A percentile compares a stretch with the other conserved stretches of the same genome.
Evolutionary conservation across 2,113 vertebrate species (phyloP).

Genomic region (Pogonocichla stellata): DNA sequence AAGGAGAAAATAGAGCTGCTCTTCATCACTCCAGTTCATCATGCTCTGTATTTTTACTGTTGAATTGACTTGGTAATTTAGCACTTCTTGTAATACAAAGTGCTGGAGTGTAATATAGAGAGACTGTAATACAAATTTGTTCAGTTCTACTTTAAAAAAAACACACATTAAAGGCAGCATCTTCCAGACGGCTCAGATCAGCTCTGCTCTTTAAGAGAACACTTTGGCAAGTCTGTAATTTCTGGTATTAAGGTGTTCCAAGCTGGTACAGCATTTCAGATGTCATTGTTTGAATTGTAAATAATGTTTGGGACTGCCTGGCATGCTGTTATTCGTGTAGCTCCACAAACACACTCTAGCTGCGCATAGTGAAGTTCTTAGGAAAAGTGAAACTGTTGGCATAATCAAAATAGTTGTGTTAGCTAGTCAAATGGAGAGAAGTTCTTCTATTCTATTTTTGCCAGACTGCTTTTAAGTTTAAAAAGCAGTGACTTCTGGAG

Average conservation of each 20-base stretch:
- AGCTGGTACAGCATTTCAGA: background rate
- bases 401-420: background rate
- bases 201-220: background rate
- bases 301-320: background rate
- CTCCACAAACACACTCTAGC: background rate
- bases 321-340: background rate
- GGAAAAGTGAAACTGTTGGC: background rate
- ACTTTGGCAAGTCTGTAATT: constrained; percentile 1
- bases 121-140: background rate
- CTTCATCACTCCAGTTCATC: background rate
- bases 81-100: background rate
- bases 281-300: constrained; percentile 23
- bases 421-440: background rate
- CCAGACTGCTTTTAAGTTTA: constrained; percentile 1
- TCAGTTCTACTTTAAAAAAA: background rate
- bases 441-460: background rate
- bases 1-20: background rate
- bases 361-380: background rate
- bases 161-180: background rate
- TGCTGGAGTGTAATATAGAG: background rate
- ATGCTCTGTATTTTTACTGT: background rate
- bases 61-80: background rate
- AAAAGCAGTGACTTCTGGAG: background rate
- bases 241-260: background rate
- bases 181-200: background rate